Evolutionary conservation across 2,113 vertebrate species (phyloP), one percentile per base, ranked within the genome.

Genomic region (Delphinapterus leucas): DNA sequence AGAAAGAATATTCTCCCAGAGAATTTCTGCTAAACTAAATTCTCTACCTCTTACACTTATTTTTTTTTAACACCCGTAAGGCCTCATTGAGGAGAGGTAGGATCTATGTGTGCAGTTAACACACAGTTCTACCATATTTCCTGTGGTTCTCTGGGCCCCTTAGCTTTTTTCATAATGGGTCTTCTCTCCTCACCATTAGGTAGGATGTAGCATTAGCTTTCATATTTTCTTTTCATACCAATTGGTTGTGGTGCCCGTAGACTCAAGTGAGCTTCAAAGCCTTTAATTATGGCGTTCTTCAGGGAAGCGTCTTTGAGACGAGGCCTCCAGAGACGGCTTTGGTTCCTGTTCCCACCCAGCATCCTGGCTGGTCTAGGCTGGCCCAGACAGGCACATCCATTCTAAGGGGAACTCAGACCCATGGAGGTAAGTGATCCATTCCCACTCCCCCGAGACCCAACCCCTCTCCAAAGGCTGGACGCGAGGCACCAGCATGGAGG

Each of bases 241-340:
- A 9, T 10, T 5, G 8, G 3, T 18, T 2, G 28, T 31, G 6
- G 81, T 47, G 14, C 23, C 33, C 11, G 0, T 13, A 41, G 74
- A 81, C 58, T 81, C 23, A 1, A 5, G 38, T n/a, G 73, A 92
- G 28, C 25, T 14, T 61, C 82, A 10, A 13, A 53, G 11, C 73
- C 41, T 33, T 60, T 26, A 36, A 21, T 55, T 21, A 41, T 4
- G 31, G 31, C 13, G 1, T 71, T 36, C 41, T 55, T 53, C 49
- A 60, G n/a, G 53, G 41, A 49, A 70, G 11, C 8, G 1, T 26
- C 73, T 61, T 41, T 85, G 65, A 63, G 41, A 53, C 2, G 28
- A 38, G 13, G 58, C 33, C 38, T 38, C 79, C 63, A 71, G 68
- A 70, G 63, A 15, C 2, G n/a, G 14, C 44, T 80, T n/a, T 63